These are phyloP conservation scores for Zosterops lateralis DNA, from an alignment of 2,113 vertebrate species.

Conservation along the genomic window DNA sequence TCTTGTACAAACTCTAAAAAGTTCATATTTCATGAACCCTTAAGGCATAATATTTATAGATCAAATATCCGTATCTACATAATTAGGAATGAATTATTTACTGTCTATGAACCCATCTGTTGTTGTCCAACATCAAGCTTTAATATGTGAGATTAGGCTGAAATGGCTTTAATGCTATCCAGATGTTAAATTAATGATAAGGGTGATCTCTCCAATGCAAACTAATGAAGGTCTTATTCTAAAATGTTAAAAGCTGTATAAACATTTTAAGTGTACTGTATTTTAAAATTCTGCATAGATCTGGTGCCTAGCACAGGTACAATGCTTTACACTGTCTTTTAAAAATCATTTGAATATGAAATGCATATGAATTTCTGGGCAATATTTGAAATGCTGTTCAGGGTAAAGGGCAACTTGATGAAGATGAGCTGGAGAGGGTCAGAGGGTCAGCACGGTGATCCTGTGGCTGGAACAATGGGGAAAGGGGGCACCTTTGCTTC, in stretches of 20 bases:
- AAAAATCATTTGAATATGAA: neutral
- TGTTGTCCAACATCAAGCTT: neutral
- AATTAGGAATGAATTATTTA: neutral
- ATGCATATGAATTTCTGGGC: neutral
- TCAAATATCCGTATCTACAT: neutral
- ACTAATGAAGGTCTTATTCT: neutral
- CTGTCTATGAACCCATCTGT: neutral
- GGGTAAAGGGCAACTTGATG: neutral
- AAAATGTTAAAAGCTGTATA: neutral
- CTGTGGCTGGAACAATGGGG: neutral
- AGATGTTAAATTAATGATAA: neutral
- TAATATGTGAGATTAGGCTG: neutral
- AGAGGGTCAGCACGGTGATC: fast-evolving
- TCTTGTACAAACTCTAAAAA: neutral
- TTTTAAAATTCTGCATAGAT: neutral
- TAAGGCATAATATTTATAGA: neutral
- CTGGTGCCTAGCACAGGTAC: neutral
- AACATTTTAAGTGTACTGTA: neutral
- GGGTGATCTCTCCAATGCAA: neutral
- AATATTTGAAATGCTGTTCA: neutral
- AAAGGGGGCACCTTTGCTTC: fast-evolving
- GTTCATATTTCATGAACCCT: neutral
- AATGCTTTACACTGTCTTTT: neutral
- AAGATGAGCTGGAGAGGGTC: neutral
- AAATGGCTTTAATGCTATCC: neutral